Evolutionary conservation across 2,888 invertebrate species (phyloP).

Genomic region (Philonicus albiceps): DNA sequence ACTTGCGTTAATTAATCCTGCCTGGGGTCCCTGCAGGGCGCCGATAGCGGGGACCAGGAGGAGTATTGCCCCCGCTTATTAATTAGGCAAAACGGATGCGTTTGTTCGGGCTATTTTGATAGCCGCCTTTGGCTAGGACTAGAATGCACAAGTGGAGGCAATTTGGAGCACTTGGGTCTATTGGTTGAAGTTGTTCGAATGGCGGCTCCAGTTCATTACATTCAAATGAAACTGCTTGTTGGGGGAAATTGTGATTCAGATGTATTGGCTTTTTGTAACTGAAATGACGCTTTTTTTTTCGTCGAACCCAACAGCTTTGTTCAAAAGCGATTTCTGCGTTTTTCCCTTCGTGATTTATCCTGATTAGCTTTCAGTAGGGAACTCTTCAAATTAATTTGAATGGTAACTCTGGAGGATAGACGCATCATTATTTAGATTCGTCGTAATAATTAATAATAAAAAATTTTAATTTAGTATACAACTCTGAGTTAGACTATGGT

Average conservation of each 20-base stretch:
- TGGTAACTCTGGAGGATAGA: too few species aligned
- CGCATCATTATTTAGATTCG: too few species aligned
- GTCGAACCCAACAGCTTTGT: too few species aligned
- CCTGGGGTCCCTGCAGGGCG: background rate
- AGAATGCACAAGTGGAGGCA: background rate
- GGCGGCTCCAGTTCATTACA: background rate
- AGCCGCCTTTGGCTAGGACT: background rate
- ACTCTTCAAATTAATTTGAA: too few species aligned
- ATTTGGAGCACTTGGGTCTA: background rate
- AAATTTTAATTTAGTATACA: too few species aligned
- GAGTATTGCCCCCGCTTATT: background rate
- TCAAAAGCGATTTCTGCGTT: too few species aligned
- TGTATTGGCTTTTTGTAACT: background rate
- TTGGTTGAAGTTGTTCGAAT: background rate
- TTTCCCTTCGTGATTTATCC: too few species aligned
- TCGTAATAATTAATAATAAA: too few species aligned
- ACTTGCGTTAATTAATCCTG: constrained; percentile 12
- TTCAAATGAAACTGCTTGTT: background rate
- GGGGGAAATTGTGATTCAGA: background rate
- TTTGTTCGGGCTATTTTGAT: background rate
- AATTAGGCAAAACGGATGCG: background rate
- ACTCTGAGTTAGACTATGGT: too few species aligned
- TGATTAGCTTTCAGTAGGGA: too few species aligned
- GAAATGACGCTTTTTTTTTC: background rate
- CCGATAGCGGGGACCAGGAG: background rate